Base-by-base conservation (phyloP, 2,797 vertebrate species). In the Xiphorhynchus erythropygius region DNA sequence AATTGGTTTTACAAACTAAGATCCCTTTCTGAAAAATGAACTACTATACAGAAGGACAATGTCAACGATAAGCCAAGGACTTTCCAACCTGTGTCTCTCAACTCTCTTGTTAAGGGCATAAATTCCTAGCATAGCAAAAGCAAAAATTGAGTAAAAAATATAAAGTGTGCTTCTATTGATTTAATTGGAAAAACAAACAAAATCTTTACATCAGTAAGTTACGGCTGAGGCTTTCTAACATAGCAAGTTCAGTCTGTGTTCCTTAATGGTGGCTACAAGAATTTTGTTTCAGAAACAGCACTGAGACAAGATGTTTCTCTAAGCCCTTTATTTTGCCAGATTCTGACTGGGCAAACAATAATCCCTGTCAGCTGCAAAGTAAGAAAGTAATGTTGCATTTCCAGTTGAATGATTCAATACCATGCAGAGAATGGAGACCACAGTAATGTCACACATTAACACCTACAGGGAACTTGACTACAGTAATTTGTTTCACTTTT, bases 401-500 rank as follows among this genome's bases (percentile, higher is more conserved):
- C 71, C 68, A 78, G 70, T 33, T 89, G 91, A 95, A 89, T 81
- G 84, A 94, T 92, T 95, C 70, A 81, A 50, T 90, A 83, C 35
- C 53, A 71, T 74, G 47, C 69, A 91, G 33, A 73, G 41, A 94
- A 59, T 39, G 47, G 62, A 95, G 49, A 71, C 63, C 82, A 87
- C 89, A 89, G 88, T 92, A 91, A 94, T 91, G 96, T 71, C 56
- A 84, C 24, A 84, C 56, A 93, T 94, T 90, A 90, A 74, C 68
- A 96, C 79, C 64, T 76, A 85, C 55, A 74, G 84, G 62, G 93
- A 91, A 80, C 67, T 84, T 77, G 59, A 77, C 18, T 42, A 70
- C 65, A 78, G 87, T 85, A 87, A 97, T 95, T 96, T 88, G 60
- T 95, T 94, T 96, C 84, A 94, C 81, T 92, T 87, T 94, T 95